Evolutionary conservation across 2,888 invertebrate species (phyloP).

Genomic region (Stramonita haemastoma): DNA sequence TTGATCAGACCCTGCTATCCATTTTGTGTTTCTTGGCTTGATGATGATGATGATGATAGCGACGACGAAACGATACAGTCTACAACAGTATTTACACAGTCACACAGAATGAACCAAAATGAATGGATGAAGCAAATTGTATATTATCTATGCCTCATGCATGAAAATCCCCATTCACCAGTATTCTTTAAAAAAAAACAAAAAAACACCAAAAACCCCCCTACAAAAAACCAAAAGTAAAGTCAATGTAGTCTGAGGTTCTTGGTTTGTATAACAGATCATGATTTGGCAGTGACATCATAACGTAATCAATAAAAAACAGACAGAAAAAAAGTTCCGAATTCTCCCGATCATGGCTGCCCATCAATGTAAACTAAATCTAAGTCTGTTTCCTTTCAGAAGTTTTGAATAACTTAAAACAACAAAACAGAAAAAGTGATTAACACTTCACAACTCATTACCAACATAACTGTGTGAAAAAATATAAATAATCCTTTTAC

Average conservation of each 20-base stretch:
- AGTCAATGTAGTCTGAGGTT: background rate
- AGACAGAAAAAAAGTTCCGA: background rate
- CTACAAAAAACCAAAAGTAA: background rate
- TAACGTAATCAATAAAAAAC: background rate
- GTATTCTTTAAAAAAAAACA: background rate
- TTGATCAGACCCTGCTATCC: conserved; percentile 3
- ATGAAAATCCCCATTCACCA: background rate
- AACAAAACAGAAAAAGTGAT: background rate
- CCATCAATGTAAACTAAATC: background rate
- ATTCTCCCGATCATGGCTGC: background rate
- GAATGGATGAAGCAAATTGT: background rate
- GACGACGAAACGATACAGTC: background rate
- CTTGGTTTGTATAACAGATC: background rate
- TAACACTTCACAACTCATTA: too few relatives aligned
- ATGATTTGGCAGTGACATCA: conserved; percentile 7
- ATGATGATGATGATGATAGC: background rate
- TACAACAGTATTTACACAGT: background rate
- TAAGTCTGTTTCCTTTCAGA: background rate
- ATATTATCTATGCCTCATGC: background rate
- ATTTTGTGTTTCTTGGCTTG: conserved; percentile 1
- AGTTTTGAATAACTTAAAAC: background rate
- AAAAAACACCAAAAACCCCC: too few relatives aligned
- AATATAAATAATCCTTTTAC: background rate
- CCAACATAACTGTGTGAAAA: too few relatives aligned
- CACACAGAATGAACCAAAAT: background rate